phyloP scores from a whole-genome alignment of 2,888 invertebrate species.

The Pilophorus perplexus region DNA sequence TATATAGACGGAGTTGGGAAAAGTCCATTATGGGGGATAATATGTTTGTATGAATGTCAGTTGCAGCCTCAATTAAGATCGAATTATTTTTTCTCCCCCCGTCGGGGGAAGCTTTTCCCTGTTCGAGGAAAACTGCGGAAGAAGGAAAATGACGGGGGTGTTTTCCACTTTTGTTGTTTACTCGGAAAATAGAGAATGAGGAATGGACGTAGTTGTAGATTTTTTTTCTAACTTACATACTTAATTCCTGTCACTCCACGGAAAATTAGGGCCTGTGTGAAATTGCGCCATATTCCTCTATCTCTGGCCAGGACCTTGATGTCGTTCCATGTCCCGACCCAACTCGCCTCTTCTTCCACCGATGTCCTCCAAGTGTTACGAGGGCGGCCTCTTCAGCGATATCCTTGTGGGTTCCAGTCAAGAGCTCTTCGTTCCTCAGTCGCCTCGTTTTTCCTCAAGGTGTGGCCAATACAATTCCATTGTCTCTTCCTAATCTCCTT shows the following conservation, averaged over 20 bases:
- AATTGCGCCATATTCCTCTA: background rate
- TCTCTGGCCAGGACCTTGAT: background rate
- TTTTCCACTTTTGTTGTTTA: background rate
- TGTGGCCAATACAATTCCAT: background rate
- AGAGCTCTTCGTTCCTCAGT: background rate
- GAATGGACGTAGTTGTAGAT: background rate
- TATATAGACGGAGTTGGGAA: conserved; percentile 17
- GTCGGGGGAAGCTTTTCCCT: no score
- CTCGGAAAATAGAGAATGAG: no score
- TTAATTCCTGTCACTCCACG: background rate
- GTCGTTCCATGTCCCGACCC: background rate
- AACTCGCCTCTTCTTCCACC: background rate
- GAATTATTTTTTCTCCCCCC: conserved; percentile 1
- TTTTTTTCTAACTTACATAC: background rate
- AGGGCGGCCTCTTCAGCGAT: background rate
- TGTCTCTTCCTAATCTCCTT: background rate
- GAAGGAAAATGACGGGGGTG: background rate
- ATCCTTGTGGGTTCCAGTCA: background rate
- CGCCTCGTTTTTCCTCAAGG: background rate
- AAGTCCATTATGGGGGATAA: conserved; percentile 31
- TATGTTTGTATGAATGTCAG: conserved; percentile 32
- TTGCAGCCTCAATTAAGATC: conserved; percentile 20
- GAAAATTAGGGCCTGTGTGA: background rate
- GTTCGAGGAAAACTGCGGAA: no score
- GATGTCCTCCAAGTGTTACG: background rate